These are phyloP conservation scores for Aspidiotus rigidus DNA, from an alignment of 2,888 invertebrate genomes.

Conservation along the genomic window DNA sequence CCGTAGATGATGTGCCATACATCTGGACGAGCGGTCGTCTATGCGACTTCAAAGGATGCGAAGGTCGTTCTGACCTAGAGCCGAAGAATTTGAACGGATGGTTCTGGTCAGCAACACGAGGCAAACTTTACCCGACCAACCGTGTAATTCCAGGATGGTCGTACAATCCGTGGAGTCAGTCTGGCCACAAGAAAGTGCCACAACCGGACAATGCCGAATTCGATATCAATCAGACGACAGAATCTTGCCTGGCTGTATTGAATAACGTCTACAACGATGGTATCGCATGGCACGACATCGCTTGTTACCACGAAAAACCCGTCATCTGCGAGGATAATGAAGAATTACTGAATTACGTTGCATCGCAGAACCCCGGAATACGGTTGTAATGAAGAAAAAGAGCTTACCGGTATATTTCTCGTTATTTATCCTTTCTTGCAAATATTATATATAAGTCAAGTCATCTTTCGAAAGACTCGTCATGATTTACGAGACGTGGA, in stretches of 20 bases:
- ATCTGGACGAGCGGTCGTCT: constrained; percentile 88
- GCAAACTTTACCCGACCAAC: constrained; percentile 75
- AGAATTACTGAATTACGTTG: constrained; percentile 74
- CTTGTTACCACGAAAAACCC: constrained; percentile 87
- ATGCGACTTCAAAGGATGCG: constrained; percentile 89
- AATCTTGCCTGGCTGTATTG: constrained; percentile 75
- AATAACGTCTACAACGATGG: constrained; percentile 91
- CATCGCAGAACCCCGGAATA: constrained; percentile 71
- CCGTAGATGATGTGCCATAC: constrained; percentile 72
- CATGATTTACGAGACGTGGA: no score
- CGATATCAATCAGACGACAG: constrained; percentile 77
- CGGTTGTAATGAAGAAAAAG: constrained; percentile 54
- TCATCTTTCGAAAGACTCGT: no score
- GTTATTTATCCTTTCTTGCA: neutral
- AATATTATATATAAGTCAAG: no score
- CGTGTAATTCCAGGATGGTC: constrained; percentile 55
- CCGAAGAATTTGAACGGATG: constrained; percentile 78
- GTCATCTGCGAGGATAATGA: constrained; percentile 85
- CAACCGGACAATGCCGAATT: constrained; percentile 88
- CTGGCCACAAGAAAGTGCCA: constrained; percentile 77
- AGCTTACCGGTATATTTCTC: neutral
- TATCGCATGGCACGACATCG: constrained; percentile 88
- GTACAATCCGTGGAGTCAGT: constrained; percentile 83
- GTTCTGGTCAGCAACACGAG: constrained; percentile 88
- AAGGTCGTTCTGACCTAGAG: constrained; percentile 72